Conservation (phyloP, 1,140 invertebrate species). For the Pararge aegeria region DNA sequence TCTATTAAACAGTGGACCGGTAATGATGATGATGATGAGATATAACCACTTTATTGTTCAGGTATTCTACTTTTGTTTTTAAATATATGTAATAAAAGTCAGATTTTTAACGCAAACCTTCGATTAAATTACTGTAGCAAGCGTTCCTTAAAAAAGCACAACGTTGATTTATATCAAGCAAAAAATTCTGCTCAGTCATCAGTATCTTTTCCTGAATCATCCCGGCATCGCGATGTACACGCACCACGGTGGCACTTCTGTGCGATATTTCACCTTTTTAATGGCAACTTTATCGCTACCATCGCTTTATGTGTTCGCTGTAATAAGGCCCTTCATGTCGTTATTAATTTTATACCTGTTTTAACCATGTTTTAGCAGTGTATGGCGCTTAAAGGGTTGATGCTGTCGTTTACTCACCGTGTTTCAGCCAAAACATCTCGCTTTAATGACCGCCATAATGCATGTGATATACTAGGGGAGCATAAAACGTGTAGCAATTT, state of each 20-base stretch:
- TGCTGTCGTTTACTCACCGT: slow-evolving; percentile 7
- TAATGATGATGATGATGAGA: too few species aligned
- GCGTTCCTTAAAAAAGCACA: too few species aligned
- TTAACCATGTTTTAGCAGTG: slow-evolving; percentile 25
- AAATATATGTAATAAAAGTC: too few species aligned
- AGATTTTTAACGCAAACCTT: too few species aligned
- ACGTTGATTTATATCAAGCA: not conserved
- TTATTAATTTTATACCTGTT: slow-evolving; percentile 36
- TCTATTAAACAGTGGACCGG: too few species aligned
- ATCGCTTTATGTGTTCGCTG: slow-evolving; percentile 23
- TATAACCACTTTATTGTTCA: too few species aligned
- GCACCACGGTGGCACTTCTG: slow-evolving; percentile 19
- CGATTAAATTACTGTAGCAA: too few species aligned
- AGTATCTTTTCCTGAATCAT: slow-evolving; percentile 17
- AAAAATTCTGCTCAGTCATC: slow-evolving; percentile 5
- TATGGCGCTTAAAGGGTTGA: slow-evolving; percentile 14
- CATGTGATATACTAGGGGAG: slow-evolving; percentile 9
- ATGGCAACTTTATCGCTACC: slow-evolving; percentile 25
- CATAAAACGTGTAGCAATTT: not conserved
- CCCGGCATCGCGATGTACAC: slow-evolving; percentile 5
- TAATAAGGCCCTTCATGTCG: slow-evolving; percentile 29
- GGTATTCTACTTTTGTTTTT: too few species aligned
- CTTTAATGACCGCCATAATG: slow-evolving; percentile 7
- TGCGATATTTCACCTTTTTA: slow-evolving; percentile 27
- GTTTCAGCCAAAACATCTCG: not conserved